Conservation (phyloP, 2,888 invertebrate genomes). For the Caenorhabditis sp. region DNA sequence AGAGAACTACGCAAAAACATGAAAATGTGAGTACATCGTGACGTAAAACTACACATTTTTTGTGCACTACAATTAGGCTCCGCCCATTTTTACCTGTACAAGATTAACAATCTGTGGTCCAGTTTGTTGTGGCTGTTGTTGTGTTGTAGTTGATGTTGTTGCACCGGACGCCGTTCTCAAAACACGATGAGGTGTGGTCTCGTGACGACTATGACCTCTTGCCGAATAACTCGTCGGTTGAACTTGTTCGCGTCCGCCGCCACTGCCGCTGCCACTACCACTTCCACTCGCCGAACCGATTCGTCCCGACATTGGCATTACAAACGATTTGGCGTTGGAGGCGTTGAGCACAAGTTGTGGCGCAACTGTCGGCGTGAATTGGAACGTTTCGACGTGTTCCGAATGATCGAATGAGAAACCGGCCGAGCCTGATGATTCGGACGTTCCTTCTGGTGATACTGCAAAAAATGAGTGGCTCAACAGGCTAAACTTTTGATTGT, state of each 20-base stretch:
- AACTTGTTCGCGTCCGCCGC: not conserved
- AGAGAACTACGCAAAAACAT: too few relatives aligned
- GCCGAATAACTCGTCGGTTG: not conserved
- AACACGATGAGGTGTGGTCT: not conserved
- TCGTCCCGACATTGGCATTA: slow-evolving; percentile 29
- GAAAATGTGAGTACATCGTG: too few relatives aligned
- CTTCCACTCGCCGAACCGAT: not conserved
- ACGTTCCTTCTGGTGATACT: slow-evolving; percentile 12
- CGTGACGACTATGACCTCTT: not conserved
- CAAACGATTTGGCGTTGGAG: slow-evolving; percentile 33
- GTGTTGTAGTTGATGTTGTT: not conserved
- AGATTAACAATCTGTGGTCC: slow-evolving; percentile 45
- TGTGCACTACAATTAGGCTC: too few relatives aligned
- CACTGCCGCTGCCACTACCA: not conserved
- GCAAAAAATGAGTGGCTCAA: too few relatives aligned
- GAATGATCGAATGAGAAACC: slow-evolving; percentile 38
- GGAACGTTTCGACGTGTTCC: slow-evolving; percentile 27
- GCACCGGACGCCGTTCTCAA: not conserved
- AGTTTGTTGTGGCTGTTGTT: not conserved
- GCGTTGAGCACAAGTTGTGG: slow-evolving; percentile 34
- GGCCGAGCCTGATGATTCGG: slow-evolving; percentile 25
- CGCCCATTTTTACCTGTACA: too few relatives aligned
- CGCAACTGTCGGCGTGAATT: slow-evolving; percentile 12
- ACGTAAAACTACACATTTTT: too few relatives aligned
- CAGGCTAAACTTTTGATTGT: too few relatives aligned